Evolutionary conservation across 2,888 invertebrate genomes (phyloP).

Genomic region (Cephus sareptanus): DNA sequence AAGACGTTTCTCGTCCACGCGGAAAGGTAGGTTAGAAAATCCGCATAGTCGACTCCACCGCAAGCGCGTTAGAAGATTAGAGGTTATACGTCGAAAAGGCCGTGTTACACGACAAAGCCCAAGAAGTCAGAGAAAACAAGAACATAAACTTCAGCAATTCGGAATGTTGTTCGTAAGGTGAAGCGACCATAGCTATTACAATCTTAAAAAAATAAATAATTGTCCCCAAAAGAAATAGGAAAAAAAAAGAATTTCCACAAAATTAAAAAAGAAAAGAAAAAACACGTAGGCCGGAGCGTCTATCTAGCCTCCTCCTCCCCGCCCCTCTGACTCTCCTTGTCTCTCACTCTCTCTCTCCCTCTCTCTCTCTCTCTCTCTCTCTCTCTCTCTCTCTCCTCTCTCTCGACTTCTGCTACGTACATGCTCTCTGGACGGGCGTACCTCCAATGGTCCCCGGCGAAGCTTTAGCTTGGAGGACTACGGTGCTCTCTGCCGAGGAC

Average conservation of each 20-base stretch:
- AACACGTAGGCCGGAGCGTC: not conserved
- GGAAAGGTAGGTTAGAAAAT: not conserved
- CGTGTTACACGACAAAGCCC: not conserved
- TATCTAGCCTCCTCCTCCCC: not conserved
- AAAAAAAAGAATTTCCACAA: not conserved
- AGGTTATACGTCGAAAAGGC: not conserved
- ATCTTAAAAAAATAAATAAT: not conserved
- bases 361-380: conserved; percentile 1
- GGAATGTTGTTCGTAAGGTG: not conserved
- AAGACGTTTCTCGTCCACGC: not conserved
- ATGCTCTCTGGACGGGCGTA: conserved; percentile 36
- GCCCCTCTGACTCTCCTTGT: not conserved
- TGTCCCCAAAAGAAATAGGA: not conserved
- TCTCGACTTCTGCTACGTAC: conserved; percentile 33
- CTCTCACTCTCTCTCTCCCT: not conserved
- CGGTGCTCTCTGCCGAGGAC: conserved; percentile 55
- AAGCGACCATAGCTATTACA: not conserved
- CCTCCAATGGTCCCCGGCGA: conserved; percentile 38
- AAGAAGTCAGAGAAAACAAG: not conserved
- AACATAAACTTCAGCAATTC: not conserved
- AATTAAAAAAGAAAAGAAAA: not conserved
- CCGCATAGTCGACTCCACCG: not conserved
- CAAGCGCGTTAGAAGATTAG: not conserved
- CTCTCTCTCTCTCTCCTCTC: conserved; percentile 1
- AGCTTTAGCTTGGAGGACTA: conserved; percentile 35